These are phyloP conservation scores for Anableps anableps DNA, from an alignment of 2,797 vertebrate species.

Conservation along the genomic window DNA sequence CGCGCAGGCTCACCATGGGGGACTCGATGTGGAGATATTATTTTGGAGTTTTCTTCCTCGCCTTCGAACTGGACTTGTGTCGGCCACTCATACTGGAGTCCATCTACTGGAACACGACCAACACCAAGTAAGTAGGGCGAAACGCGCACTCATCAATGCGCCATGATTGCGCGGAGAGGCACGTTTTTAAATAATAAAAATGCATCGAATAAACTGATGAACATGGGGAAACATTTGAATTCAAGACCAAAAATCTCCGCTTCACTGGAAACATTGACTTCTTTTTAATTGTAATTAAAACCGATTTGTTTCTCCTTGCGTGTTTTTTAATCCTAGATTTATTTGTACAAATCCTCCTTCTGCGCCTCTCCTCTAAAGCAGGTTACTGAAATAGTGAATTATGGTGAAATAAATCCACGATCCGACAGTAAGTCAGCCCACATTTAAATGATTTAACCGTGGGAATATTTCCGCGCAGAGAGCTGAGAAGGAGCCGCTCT, in stretches of 20 bases:
- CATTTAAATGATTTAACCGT: background rate
- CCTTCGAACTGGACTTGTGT: slow-evolving; percentile 92
- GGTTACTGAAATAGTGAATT: background rate
- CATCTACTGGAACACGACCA: slow-evolving; percentile 99
- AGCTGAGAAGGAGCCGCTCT: background rate
- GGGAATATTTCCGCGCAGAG: background rate
- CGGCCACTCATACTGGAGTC: slow-evolving; percentile 94
- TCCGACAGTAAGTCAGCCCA: too few species aligned
- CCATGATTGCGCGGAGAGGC: slow-evolving; percentile 1
- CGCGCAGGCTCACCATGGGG: slow-evolving; percentile 84
- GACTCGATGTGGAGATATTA: slow-evolving; percentile 96
- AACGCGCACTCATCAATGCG: slow-evolving; percentile 15
- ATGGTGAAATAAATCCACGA: background rate
- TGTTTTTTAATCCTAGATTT: background rate
- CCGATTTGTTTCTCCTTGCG: background rate
- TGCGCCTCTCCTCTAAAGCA: background rate
- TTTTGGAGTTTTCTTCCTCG: slow-evolving; percentile 91
- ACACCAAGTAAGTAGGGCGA: slow-evolving; percentile 91
- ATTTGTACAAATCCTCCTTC: too few species aligned
- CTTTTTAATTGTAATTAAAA: too few species aligned
- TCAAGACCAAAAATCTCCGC: too few species aligned
- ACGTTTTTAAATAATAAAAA: background rate
- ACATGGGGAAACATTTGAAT: too few species aligned
- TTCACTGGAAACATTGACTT: too few species aligned
- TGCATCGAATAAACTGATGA: background rate